Evolutionary conservation across 2,113 vertebrate genomes (phyloP).

Genomic region (Caranx ignobilis): DNA sequence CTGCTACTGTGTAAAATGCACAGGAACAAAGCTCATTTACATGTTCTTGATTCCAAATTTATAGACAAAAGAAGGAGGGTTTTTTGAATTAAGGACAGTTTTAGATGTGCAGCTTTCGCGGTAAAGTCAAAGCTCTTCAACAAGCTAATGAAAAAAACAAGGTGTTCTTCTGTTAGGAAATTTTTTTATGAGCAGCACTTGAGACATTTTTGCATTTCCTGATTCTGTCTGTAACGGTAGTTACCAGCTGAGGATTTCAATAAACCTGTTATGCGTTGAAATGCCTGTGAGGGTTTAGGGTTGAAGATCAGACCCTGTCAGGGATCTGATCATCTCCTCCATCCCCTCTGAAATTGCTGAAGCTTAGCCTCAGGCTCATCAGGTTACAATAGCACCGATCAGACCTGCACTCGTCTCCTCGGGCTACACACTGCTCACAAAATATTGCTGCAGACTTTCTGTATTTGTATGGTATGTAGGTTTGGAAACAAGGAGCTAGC

Average conservation of each 20-base stretch:
- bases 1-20: background rate
- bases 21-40: background rate
- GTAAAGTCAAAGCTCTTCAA: constrained; percentile 5
- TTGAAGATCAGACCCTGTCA: constrained; percentile 37
- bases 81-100: background rate
- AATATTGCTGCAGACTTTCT: constrained; percentile 68
- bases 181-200: background rate
- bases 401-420: constrained; percentile 59
- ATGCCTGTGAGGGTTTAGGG: background rate
- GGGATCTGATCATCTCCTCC: constrained; percentile 64
- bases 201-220: background rate
- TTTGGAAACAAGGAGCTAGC: constrained; percentile 62
- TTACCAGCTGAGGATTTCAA: background rate
- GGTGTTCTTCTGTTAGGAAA: background rate
- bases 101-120: background rate
- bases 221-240: background rate
- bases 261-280: background rate
- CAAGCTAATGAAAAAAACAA: background rate
- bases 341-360: constrained; percentile 69
- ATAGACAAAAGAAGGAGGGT: background rate
- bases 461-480: constrained; percentile 55
- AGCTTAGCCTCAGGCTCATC: constrained; percentile 72
- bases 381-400: constrained; percentile 76
- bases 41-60: background rate
- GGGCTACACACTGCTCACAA: constrained; percentile 64